Percentiles rank a stretch among this genome's conserved stretches.
phyloP scores from a whole-genome alignment of 2,888 invertebrate genomes.

The Epirrita christyi region DNA sequence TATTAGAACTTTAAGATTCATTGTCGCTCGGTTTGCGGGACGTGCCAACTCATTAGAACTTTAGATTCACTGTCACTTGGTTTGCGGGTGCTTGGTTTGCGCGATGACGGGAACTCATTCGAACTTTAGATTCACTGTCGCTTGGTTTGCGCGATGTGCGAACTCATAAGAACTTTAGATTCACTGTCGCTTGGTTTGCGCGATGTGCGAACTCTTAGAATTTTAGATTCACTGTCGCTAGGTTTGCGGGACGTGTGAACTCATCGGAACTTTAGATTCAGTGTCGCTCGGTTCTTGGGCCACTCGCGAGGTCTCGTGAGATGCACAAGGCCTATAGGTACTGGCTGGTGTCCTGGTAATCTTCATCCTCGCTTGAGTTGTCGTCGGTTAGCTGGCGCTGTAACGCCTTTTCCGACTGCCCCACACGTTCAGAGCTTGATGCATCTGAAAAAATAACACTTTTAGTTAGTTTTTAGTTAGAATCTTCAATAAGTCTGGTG shows the following conservation, averaged over 20 bases:
- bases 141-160: too few species aligned
- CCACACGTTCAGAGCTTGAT: slow-evolving; percentile 73
- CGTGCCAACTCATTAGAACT: too few species aligned
- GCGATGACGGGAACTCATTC: background rate
- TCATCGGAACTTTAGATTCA: background rate
- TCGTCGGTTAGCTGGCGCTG: slow-evolving; percentile 81
- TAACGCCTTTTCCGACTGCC: slow-evolving; percentile 66
- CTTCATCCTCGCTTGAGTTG: slow-evolving; percentile 77
- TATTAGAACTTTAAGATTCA: background rate
- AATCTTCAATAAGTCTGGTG: too few species aligned
- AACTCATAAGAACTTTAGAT: too few species aligned
- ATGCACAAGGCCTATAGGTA: slow-evolving; percentile 60
- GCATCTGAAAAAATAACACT: slow-evolving; percentile 62
- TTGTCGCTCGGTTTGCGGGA: too few species aligned
- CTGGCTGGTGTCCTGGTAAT: slow-evolving; percentile 78
- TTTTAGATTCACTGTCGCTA: background rate
- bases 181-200: too few species aligned
- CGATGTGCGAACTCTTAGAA: too few species aligned
- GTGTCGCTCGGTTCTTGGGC: too few species aligned
- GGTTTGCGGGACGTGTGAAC: background rate
- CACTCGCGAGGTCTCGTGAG: background rate
- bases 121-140: background rate
- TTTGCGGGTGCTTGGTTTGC: too few species aligned
- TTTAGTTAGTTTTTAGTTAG: too few species aligned
- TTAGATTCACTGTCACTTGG: too few species aligned